phyloP scores from a whole-genome alignment of 1,140 invertebrate genomes.

The Drosophila sechellia region DNA sequence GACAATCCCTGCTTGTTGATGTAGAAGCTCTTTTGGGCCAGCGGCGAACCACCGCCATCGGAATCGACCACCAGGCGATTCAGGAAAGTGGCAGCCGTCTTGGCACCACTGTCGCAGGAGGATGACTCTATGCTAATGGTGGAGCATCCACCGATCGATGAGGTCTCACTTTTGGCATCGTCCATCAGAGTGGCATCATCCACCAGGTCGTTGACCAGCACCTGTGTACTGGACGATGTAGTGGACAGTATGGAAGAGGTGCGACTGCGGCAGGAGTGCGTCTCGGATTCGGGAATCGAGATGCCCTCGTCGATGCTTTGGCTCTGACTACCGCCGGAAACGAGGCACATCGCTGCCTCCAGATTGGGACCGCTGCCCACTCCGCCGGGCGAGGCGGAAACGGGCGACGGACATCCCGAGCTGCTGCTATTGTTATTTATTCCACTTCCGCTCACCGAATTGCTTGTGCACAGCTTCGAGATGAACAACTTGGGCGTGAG shows the following conservation, averaged over 20 bases:
- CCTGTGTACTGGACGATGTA: constrained; percentile 62
- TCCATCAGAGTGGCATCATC: constrained; percentile 80
- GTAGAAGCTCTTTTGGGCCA: constrained; percentile 70
- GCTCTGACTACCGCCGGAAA: constrained; percentile 57
- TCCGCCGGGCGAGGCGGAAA: constrained; percentile 65
- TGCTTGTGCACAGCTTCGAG: constrained; percentile 77
- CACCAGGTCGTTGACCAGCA: constrained; percentile 69
- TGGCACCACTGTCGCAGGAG: constrained; percentile 72
- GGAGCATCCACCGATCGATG: constrained; percentile 73
- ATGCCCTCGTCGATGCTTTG: constrained; percentile 79
- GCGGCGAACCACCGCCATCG: constrained; percentile 53
- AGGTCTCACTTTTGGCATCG: constrained; percentile 78
- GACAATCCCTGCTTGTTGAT: constrained; percentile 73
- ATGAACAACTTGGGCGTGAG: constrained; percentile 80
- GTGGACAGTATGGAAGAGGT: constrained; percentile 69
- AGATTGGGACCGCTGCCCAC: constrained; percentile 31
- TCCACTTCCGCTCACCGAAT: constrained; percentile 47
- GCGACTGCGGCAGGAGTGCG: constrained; percentile 67
- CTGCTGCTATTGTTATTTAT: constrained; percentile 65
- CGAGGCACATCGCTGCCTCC: constrained; percentile 63
- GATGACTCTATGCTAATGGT: constrained; percentile 76
- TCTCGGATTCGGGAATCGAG: constrained; percentile 67
- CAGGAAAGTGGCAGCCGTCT: constrained; percentile 64
- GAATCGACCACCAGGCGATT: constrained; percentile 66
- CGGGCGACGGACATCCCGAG: constrained; percentile 76